phyloP scores from a whole-genome alignment of 2,113 vertebrate genomes.

The Henicopernis longicauda region DNA sequence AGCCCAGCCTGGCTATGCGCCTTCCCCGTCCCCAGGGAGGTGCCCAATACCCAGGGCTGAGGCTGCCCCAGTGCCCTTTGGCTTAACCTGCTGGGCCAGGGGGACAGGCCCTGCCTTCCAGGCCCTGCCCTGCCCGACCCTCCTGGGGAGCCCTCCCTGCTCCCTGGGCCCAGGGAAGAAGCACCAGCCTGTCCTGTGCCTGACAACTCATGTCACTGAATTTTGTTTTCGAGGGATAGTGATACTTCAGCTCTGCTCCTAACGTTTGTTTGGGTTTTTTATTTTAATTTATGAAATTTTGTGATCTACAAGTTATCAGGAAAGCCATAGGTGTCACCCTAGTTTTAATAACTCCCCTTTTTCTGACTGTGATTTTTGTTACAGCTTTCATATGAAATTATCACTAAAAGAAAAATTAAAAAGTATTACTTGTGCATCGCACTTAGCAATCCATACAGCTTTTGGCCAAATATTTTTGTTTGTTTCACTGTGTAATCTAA shows the following conservation, averaged over 20 bases:
- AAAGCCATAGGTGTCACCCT: not conserved
- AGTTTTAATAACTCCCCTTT: not conserved
- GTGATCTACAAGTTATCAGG: not conserved
- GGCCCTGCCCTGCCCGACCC: rapidly evolving
- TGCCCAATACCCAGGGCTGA: not conserved
- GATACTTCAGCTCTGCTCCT: not conserved
- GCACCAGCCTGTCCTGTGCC: not conserved
- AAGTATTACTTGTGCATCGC: not conserved
- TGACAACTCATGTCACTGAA: rapidly evolving
- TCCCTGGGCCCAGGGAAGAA: not conserved
- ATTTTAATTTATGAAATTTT: not conserved
- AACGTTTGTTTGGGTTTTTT: not conserved
- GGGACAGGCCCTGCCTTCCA: not conserved
- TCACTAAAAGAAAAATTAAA: not conserved
- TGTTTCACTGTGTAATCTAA: not conserved
- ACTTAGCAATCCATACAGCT: not conserved
- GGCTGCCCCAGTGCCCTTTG: not conserved
- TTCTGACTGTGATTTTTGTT: not conserved
- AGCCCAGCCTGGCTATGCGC: rapidly evolving
- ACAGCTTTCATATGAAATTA: not conserved
- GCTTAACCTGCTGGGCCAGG: too few species aligned
- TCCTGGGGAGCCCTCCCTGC: rapidly evolving
- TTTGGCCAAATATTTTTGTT: not conserved
- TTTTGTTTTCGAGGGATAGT: not conserved
- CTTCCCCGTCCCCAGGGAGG: not conserved